phyloP scores from a whole-genome alignment of 1,140 invertebrate species.

The Solen grandis region DNA sequence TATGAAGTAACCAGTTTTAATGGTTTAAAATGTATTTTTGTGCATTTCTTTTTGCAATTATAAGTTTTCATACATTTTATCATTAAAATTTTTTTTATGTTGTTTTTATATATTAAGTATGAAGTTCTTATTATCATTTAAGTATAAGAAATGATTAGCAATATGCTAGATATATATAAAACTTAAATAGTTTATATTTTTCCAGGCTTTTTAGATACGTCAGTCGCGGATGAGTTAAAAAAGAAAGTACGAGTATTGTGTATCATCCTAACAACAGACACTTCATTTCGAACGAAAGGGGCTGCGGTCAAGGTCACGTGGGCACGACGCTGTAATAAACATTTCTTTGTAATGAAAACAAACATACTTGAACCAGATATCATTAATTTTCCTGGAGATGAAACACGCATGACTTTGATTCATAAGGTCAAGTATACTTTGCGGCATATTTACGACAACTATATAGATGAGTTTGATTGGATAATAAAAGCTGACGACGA shows the following conservation, averaged over 20 bases:
- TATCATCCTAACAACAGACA: slow-evolving; percentile 5
- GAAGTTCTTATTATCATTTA: too few species aligned
- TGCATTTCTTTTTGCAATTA: too few species aligned
- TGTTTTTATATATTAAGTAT: too few species aligned
- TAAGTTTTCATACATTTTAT: too few species aligned
- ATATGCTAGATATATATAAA: too few species aligned
- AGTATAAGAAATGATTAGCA: too few species aligned
- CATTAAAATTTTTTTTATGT: too few species aligned
- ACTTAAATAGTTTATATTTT: too few species aligned
- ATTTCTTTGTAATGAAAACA: slow-evolving; percentile 28
- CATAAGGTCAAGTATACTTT: slow-evolving; percentile 82
- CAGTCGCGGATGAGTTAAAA: background rate
- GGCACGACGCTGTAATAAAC: slow-evolving; percentile 23
- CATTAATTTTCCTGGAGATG: background rate
- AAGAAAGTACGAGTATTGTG: slow-evolving; percentile 7
- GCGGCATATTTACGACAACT: slow-evolving; percentile 81
- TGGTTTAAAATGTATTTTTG: too few species aligned
- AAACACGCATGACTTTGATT: slow-evolving; percentile 21
- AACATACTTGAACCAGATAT: background rate
- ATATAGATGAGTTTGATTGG: slow-evolving; percentile 69
- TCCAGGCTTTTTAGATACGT: background rate
- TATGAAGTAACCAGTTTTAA: too few species aligned
- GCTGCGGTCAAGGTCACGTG: slow-evolving; percentile 23
- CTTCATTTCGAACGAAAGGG: background rate
- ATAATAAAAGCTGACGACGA: too few species aligned